A percentile compares a stretch with the other conserved stretches of the same genome.
Evolutionary conservation across 92 coral and sea anemone genomes (phyloP).

Genomic region (Siderastrea radians): DNA sequence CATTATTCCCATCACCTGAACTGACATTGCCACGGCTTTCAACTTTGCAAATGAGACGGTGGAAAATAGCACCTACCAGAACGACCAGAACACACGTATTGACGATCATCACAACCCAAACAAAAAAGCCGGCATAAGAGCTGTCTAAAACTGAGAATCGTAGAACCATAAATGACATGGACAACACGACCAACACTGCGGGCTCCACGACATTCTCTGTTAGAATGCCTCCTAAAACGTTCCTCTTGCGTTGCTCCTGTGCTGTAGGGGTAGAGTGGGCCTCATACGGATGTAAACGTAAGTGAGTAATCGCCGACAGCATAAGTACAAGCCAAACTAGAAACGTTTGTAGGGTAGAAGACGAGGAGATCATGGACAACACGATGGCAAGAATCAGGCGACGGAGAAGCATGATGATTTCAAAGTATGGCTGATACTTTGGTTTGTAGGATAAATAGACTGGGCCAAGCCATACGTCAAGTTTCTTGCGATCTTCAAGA

Average conservation of each 20-base stretch:
- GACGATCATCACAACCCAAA: conserved; percentile 61
- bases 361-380: conserved; percentile 58
- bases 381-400: conserved; percentile 62
- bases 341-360: conserved; percentile 62
- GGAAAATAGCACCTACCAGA: conserved; percentile 29
- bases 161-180: conserved; percentile 60
- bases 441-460: conserved; percentile 73
- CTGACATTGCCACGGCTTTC: not conserved
- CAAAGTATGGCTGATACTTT: conserved; percentile 56
- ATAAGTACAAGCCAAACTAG: conserved; percentile 57
- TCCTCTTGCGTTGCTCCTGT: not conserved
- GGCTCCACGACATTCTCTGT: conserved; percentile 66
- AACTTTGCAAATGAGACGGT: conserved; percentile 11
- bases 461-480: conserved; percentile 77
- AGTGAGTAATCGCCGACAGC: conserved; percentile 32
- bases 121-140: not conserved
- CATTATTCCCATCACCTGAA: not conserved
- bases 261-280: not conserved
- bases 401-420: conserved; percentile 56
- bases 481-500: conserved; percentile 37
- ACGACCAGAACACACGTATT: conserved; percentile 37
- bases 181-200: conserved; percentile 56
- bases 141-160: conserved; percentile 66
- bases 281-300: conserved; percentile 47
- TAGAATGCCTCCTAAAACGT: not conserved